Conservation (phyloP, 2,113 vertebrate species). For the Bubo bubo region DNA sequence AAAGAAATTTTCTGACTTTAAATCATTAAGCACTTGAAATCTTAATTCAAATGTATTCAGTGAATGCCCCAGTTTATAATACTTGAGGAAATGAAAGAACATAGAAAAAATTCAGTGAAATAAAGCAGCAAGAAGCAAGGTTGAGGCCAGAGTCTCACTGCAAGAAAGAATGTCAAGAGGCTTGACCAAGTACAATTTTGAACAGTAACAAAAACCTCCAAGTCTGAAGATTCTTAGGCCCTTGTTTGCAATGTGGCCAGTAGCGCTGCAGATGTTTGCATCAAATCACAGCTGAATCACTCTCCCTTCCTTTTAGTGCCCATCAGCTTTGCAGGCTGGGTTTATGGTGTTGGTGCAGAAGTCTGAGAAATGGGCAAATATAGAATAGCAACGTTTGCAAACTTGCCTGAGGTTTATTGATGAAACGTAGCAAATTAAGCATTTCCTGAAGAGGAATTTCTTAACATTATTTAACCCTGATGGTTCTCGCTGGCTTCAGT, state of each 20-base stretch:
- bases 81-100: not conserved
- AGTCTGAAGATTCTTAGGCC: not conserved
- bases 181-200: not conserved
- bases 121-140: not conserved
- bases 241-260: not conserved
- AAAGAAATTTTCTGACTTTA: not conserved
- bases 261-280: not conserved
- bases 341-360: not conserved
- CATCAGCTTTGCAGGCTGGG: rapidly evolving
- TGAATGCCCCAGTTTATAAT: not conserved
- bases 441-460: not conserved
- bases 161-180: not conserved
- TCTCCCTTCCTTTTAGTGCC: not conserved
- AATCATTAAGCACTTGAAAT: not conserved
- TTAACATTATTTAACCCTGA: not conserved
- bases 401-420: not conserved
- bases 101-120: not conserved
- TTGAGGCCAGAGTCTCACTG: not conserved
- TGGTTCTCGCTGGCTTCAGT: rapidly evolving
- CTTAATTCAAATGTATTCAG: not conserved
- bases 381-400: not conserved
- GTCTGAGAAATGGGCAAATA: not conserved
- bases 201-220: not conserved
- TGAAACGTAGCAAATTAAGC: not conserved
- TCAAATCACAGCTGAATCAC: not conserved